Evolutionary conservation across 1,140 invertebrate species (phyloP), one percentile per base, ranked within the genome.

Genomic region (Saxidomus purpurata): DNA sequence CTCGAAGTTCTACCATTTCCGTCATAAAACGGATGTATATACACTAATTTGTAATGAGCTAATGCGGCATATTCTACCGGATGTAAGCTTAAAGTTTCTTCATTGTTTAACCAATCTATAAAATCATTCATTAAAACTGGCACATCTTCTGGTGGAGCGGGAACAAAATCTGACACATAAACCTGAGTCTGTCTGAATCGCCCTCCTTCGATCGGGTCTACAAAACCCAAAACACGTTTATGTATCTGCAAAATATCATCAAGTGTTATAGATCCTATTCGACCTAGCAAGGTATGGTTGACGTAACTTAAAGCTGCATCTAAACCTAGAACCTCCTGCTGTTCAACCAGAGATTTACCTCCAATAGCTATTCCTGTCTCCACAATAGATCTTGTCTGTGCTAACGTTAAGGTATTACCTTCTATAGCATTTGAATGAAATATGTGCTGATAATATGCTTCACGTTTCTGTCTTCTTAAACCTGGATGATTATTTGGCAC

Each of bases 391-490:
- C 98, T 96, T 0, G 99, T 99, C 95, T 99, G 98, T 31, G 97
- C 97, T n/a, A 99, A 96, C 40, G 98, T 98, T 97, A 99, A 98
- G 0, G 99, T 99, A 93, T 99, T 99, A 1, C 99, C 99, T 96
- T 99, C 99, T 90, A 99, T 99, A 47, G 98, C 99, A 82, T 99
- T 98, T 2, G 98, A 99, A 94, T 99, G 99, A 96, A 99, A 99
- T 86, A 99, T 98, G 95, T 99, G 98, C 94, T 98, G 97, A 94
- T 98, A 99, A 95, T 99, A 99, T 22, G 98, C 98, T 95, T 99
- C 98, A 94, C 98, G 98, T 94, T 99, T 99, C 0, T 98, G 97
- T 91, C 98, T 97, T 89, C 98, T 96, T 81, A 99, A 96, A 17
- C 98, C 97, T 3, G 97, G 96, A 95, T 97, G 97, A 52, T 97